Percentiles rank a stretch among this genome's conserved stretches.
Evolutionary conservation across 1,140 invertebrate genomes (phyloP).

Genomic region (Drosophila grimshawi): DNA sequence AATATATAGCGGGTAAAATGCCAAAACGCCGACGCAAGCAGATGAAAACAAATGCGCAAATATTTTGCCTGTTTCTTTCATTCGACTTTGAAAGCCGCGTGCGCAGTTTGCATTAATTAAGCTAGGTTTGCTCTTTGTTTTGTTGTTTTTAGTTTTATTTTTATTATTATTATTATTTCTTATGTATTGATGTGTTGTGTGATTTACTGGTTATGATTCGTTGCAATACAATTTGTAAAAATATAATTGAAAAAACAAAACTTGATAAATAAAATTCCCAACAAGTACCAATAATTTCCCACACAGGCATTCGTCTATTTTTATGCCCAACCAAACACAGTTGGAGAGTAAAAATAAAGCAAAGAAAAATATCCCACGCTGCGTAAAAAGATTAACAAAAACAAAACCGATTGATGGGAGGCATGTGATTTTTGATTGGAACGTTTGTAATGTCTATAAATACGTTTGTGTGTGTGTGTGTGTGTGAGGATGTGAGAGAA

Average conservation of each 20-base stretch:
- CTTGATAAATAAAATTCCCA: slow-evolving; percentile 4
- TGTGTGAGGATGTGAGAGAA: slow-evolving; percentile 5
- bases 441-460: slow-evolving; percentile 30
- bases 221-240: too few species aligned
- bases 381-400: slow-evolving; percentile 60
- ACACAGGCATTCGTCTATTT: slow-evolving; percentile 54
- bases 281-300: slow-evolving; percentile 17
- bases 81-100: slow-evolving; percentile 15
- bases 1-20: slow-evolving; percentile 52
- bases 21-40: slow-evolving; percentile 73
- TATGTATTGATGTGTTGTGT: slow-evolving; percentile 9
- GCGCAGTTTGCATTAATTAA: slow-evolving; percentile 72
- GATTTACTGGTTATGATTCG: too few species aligned
- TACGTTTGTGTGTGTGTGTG: slow-evolving; percentile 8
- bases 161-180: slow-evolving; percentile 12
- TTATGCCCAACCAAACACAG: slow-evolving; percentile 33
- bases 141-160: neutral
- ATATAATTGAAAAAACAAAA: neutral
- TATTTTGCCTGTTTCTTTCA: slow-evolving; percentile 23
- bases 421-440: slow-evolving; percentile 63
- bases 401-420: slow-evolving; percentile 41
- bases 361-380: slow-evolving; percentile 46
- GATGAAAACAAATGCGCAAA: slow-evolving; percentile 38
- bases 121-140: slow-evolving; percentile 18
- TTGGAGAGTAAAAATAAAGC: slow-evolving; percentile 33